Conservation (phyloP, 2,113 vertebrate genomes). For the Aspidoscelis tigris region DNA sequence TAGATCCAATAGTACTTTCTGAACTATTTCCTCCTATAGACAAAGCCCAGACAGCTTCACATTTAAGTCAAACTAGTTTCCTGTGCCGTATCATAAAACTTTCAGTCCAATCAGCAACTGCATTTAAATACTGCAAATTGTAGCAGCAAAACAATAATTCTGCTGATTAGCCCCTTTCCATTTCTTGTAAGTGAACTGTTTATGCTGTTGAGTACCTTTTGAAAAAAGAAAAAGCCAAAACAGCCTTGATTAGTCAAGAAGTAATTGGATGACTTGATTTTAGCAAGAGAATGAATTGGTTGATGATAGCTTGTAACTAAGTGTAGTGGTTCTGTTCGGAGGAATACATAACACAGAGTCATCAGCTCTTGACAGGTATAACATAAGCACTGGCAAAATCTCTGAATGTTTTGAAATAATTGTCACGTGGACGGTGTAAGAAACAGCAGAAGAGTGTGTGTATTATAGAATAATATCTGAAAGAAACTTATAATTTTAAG, state of each 20-base stretch:
- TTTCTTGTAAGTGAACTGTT: slow-evolving; percentile 99
- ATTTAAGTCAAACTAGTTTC: slow-evolving; percentile 81
- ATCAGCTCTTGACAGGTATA: slow-evolving; percentile 86
- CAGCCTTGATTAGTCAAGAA: slow-evolving; percentile 99
- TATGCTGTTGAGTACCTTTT: slow-evolving; percentile 99
- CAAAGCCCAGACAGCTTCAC: slow-evolving; percentile 64
- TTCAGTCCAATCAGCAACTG: slow-evolving; percentile 98
- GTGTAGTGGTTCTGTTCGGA: slow-evolving; percentile 91
- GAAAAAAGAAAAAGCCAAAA: slow-evolving; percentile 99
- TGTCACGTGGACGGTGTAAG: slow-evolving; percentile 65
- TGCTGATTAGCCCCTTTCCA: slow-evolving; percentile 99
- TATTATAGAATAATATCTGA: slow-evolving; percentile 51
- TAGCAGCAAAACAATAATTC: slow-evolving; percentile 99
- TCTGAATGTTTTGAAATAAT: slow-evolving; percentile 64
- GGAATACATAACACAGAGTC: slow-evolving; percentile 87
- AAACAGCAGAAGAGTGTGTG: slow-evolving; percentile 56
- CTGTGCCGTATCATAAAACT: slow-evolving; percentile 89
- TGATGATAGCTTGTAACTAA: slow-evolving; percentile 97
- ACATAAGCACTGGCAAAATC: slow-evolving; percentile 77
- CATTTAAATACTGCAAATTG: slow-evolving; percentile 99
- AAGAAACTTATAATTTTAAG: slow-evolving; percentile 21
- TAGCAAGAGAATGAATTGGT: slow-evolving; percentile 94
- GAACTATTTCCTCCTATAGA: slow-evolving; percentile 41
- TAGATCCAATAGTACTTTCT: slow-evolving; percentile 29
- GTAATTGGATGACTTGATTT: slow-evolving; percentile 99